These are phyloP conservation scores for Eudyptes chrysolophus DNA, from an alignment of 2,113 vertebrate species.

Conservation along the genomic window DNA sequence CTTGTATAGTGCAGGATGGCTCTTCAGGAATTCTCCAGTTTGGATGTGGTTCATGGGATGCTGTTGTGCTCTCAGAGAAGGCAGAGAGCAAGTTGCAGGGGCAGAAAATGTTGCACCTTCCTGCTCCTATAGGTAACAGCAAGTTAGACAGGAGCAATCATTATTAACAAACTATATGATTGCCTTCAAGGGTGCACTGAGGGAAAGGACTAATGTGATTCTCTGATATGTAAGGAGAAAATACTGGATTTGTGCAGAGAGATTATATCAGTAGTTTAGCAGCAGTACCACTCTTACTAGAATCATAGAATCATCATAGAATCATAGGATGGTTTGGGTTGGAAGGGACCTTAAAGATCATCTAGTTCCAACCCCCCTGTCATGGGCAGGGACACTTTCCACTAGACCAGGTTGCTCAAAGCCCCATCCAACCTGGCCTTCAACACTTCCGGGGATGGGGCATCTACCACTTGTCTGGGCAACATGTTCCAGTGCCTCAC, in stretches of 20 bases:
- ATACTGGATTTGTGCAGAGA: background rate
- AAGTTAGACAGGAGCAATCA: background rate
- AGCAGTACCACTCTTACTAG: background rate
- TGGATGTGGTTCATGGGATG: background rate
- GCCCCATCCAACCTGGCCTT: too few species aligned
- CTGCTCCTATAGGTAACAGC: background rate
- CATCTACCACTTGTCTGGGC: too few species aligned
- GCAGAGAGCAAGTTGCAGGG: background rate
- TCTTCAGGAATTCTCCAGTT: background rate
- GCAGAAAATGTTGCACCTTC: background rate
- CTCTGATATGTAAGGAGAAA: background rate
- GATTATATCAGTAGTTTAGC: background rate
- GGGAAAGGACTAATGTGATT: background rate
- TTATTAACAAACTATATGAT: background rate
- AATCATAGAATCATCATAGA: background rate
- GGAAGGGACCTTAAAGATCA: too few species aligned
- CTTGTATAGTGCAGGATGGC: background rate
- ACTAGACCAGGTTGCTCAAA: too few species aligned
- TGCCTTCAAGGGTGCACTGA: background rate
- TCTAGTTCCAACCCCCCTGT: too few species aligned
- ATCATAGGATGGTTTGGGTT: too few species aligned
- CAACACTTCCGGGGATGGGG: too few species aligned
- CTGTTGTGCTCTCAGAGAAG: background rate
- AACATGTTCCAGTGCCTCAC: too few species aligned
- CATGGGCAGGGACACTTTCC: too few species aligned